These are phyloP conservation scores for Charaxes varanes DNA, from an alignment of 1,140 invertebrate species.

Conservation along the genomic window DNA sequence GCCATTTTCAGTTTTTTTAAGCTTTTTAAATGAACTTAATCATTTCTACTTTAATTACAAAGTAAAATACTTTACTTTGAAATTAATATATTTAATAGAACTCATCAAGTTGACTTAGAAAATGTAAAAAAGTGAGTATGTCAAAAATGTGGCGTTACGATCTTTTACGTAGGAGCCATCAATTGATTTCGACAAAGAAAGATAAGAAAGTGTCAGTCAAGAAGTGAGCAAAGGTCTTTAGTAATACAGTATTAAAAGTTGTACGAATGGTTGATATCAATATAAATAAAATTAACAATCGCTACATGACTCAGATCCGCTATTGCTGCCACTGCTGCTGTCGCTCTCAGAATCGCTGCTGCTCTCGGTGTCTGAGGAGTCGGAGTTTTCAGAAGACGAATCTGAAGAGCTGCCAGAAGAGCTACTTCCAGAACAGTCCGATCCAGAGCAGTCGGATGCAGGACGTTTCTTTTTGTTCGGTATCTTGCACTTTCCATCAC, in stretches of 20 bases:
- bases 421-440: constrained; percentile 42
- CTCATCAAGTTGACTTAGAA: too few species aligned
- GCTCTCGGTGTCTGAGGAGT: constrained; percentile 41
- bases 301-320: constrained; percentile 44
- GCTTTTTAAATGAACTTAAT: too few species aligned
- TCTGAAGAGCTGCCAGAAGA: constrained; percentile 50
- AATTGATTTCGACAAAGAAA: too few species aligned
- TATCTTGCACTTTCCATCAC: constrained; percentile 51
- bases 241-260: not conserved
- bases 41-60: not conserved
- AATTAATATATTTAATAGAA: too few species aligned
- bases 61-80: constrained; percentile 3
- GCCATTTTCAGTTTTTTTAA: too few species aligned
- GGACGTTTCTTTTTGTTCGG: constrained; percentile 52
- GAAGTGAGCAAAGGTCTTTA: constrained; percentile 2
- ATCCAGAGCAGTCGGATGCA: constrained; percentile 36
- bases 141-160: too few species aligned
- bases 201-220: not conserved
- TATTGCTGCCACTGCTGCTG: constrained; percentile 38
- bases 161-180: too few species aligned
- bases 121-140: too few species aligned
- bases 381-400: constrained; percentile 36
- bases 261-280: constrained; percentile 3
- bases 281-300: constrained; percentile 24
- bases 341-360: constrained; percentile 49